Evolutionary conservation across 1,140 invertebrate genomes (phyloP), one percentile per base, ranked within the genome.

Genomic region (Drosophila prosaltans): DNA sequence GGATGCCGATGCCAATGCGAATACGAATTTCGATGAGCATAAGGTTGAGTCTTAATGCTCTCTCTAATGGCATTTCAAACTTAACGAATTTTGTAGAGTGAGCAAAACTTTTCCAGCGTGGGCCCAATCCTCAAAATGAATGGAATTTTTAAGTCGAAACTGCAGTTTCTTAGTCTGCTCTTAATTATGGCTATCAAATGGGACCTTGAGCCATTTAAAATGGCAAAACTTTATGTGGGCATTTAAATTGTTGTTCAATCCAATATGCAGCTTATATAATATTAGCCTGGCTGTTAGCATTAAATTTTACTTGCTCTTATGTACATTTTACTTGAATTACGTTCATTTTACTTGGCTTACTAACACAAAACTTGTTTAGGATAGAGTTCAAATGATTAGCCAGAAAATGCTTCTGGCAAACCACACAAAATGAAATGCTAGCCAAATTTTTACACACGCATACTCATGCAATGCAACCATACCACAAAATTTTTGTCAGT

Each of bases 381-480:
- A 30, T 64, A 74, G 66, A 78, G 73, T 65, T 76, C 73, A 79
- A 79, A 79, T 79, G 69, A 76, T 76, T 68, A 51, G 64, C 39
- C 64, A 64, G 63, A 28, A 43, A 59, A 62, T 40, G 66, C 62
- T 55, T 28, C 26, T 65, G 57, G 55, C 71, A 58, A 63, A 30
- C 24, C 39, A 24, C 39, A 54, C 70, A 69, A 55, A 41, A 68
- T 69, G 54, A 68, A 77, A 76, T 61, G 55, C 69, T 32, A 69
- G 39, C 72, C 32, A 55, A 58, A 72, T 62, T 26, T 57, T 28
- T 39, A 68, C 45, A 72, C 36, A 36, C 6, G 9, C 41, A 43
- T 3, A 43, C 11, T 16, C n/a, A 43, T 3, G n/a, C 41, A 43
- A 36, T n/a, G n/a, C n/a, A 16, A 1, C 11, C 45, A 51, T 26